Evolutionary conservation across 2,797 vertebrate genomes (phyloP).

Genomic region (Acrossocheilus fasciatus): DNA sequence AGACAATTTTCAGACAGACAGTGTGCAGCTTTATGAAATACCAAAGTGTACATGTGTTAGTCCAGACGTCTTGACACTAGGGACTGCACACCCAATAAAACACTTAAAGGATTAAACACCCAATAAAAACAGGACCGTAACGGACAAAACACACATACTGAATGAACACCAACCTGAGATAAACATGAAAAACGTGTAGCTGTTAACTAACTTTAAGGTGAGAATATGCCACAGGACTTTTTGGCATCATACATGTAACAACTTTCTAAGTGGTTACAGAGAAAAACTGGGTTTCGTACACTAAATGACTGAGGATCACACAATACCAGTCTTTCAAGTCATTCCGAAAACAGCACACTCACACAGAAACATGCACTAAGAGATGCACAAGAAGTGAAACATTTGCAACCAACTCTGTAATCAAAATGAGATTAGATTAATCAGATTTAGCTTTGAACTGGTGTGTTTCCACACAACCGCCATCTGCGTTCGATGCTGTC

Average conservation of each 20-base stretch:
- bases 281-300: background rate
- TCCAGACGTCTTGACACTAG: conserved; percentile 4
- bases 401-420: background rate
- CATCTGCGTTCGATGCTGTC: conserved; percentile 30
- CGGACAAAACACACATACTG: background rate
- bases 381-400: background rate
- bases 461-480: conserved; percentile 18
- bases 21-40: background rate
- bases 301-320: background rate
- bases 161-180: background rate
- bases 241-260: background rate
- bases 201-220: background rate
- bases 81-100: conserved; percentile 33
- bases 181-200: background rate
- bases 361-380: background rate
- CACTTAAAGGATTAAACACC: conserved; percentile 37
- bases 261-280: background rate
- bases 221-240: background rate
- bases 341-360: background rate
- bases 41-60: background rate
- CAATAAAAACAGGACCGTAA: background rate
- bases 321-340: background rate
- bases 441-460: conserved; percentile 44
- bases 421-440: conserved; percentile 48
- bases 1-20: background rate